Base-by-base conservation (phyloP, 2,113 vertebrate genomes). In the Nesoenas mayeri region DNA sequence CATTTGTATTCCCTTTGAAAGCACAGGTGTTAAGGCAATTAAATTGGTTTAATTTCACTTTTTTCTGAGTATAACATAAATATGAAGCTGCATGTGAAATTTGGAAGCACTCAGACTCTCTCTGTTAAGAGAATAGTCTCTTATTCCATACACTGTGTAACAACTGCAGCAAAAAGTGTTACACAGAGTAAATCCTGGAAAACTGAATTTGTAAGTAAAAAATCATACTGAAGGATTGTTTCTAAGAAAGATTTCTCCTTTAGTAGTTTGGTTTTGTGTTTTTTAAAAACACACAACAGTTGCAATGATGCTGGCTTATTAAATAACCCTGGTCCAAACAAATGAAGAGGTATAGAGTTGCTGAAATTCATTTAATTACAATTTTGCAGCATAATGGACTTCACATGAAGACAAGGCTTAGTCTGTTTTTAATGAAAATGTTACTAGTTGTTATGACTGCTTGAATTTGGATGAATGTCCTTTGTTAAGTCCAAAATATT, bases 351-450 rank as follows among this genome's bases (percentile, higher is more conserved):
- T 88, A 70, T 73, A 80, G 34, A 32, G 42, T 92, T 85, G 48
- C 64, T 78, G 56, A 77, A 88, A 94, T 93, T 78, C 3, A 91
- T 69, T 93, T 90, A 85, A 86, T 93, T 91, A 91, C 11, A 47
- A 42, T 67, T 91, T 50, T 71, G 82, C 21, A 64, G 48, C 34
- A 21, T 80, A 95, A 85, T 36, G 47, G 60, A 25, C 20, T 85
- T 75, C n/a, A 69, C n/a, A 75, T 44, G 66, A 79, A 89, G 71
- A 53, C 48, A 56, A 91, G 7, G 6, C 48, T 83, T 88, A 78
- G 64, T 67, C 72, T 96, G 82, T 48, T 93, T 94, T 91, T 78
- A 88, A 93, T 85, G 67, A 88, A 96, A 94, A 74, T 70, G 28
- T 91, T 91, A 34, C 64, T 83, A 47, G 34, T 34, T 85, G 42